Conservation (phyloP, 2,797 vertebrate species). For the Toxotes lorentzi region DNA sequence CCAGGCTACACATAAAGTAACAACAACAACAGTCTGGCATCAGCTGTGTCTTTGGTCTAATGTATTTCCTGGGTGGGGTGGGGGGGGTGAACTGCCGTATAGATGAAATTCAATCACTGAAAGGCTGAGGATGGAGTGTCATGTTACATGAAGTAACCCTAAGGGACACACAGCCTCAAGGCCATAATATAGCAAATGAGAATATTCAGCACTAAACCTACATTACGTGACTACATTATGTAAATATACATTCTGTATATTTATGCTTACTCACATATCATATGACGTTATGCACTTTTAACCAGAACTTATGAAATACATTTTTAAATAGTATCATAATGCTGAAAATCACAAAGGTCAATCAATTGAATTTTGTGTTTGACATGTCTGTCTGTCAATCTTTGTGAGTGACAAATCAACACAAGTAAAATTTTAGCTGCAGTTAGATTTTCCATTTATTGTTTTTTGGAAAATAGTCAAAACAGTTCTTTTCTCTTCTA, state of each 20-base stretch:
- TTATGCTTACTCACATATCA: background rate
- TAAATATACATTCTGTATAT: no score
- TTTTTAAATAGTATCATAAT: background rate
- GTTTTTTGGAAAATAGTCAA: background rate
- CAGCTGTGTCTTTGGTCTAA: slow-evolving; percentile 41
- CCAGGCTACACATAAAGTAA: background rate
- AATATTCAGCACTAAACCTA: background rate
- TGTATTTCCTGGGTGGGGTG: slow-evolving; percentile 43
- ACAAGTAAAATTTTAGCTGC: background rate
- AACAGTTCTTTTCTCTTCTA: background rate
- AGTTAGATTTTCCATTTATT: background rate
- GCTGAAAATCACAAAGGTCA: background rate
- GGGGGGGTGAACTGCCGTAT: slow-evolving; percentile 38
- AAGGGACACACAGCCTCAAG: background rate
- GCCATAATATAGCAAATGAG: background rate
- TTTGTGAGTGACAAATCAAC: background rate
- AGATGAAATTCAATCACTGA: slow-evolving; percentile 64
- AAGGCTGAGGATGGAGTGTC: slow-evolving; percentile 49
- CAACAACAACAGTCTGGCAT: slow-evolving; percentile 24
- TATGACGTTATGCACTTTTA: background rate
- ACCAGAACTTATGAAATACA: no score
- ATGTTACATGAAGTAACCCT: slow-evolving; percentile 59
- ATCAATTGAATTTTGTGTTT: background rate
- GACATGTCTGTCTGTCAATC: background rate
- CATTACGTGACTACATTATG: background rate